phyloP scores from a whole-genome alignment of 2,797 vertebrate genomes.

The Danio albolineatus region DNA sequence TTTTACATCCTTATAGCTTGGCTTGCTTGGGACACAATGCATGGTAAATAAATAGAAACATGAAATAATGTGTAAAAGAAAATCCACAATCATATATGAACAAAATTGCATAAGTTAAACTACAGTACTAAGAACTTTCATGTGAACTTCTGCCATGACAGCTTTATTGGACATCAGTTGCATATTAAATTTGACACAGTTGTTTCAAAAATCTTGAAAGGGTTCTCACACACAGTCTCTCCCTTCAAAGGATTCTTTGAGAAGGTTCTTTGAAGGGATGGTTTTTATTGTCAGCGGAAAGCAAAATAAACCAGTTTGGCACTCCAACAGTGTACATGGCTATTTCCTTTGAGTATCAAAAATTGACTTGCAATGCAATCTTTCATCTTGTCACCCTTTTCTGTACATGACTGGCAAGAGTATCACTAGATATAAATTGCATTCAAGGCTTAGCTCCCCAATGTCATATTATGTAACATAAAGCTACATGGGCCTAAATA shows the following conservation, averaged over 20 bases:
- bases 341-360: constrained; percentile 1
- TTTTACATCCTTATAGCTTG: neutral
- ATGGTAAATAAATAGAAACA: neutral
- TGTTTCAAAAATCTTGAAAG: constrained; percentile 1
- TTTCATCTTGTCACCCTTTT: constrained; percentile 10
- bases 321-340: neutral
- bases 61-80: neutral
- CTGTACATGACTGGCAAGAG: neutral
- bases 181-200: neutral
- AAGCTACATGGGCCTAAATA: too few species aligned
- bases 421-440: neutral
- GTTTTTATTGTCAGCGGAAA: constrained; percentile 5
- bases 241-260: constrained; percentile 28
- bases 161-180: constrained; percentile 19
- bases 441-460: neutral
- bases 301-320: constrained; percentile 3
- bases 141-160: neutral
- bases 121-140: neutral
- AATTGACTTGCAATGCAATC: constrained; percentile 1
- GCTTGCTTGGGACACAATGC: neutral
- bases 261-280: constrained; percentile 10
- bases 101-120: neutral
- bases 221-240: neutral
- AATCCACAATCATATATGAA: neutral
- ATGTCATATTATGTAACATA: too few species aligned